Base-by-base conservation (phyloP, 1,140 invertebrate species). In the Drosophila ercepeae region DNA sequence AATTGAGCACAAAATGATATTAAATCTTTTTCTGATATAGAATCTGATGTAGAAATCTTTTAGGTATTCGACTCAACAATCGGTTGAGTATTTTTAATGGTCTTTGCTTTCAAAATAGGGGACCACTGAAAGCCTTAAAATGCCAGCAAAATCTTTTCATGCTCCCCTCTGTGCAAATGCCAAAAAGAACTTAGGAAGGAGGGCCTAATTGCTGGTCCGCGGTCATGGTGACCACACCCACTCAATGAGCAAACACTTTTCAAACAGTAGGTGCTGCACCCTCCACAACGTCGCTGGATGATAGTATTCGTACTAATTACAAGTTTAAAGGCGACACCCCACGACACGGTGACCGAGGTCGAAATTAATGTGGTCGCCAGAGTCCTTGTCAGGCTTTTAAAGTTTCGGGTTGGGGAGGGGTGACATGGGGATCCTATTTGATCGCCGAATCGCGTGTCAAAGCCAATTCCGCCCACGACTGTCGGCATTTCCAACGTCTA, bases 391-490 rank as follows among this genome's bases (percentile, higher is more conserved):
- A 16, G 45, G n/a, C 13, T n/a, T 72, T 61, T 45, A 41, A 41
- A 42, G 21, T 13, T 11, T n/a, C 2, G 8, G 1, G 13, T 14
- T 25, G 8, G 48, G n/a, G 18, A n/a, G 16, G 3, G 27, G 7
- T 6, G 23, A 13, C n/a, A n/a, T n/a, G 3, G 42, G 46, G 21
- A 32, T 34, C 2, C n/a, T 41, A 53, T 65, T 50, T 83, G 79
- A 84, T 81, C 19, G 67, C 67, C 54, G 25, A 64, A 86, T 84
- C 67, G 81, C 81, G 81, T 84, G 81, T 76, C 54, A 55, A 29
- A 46, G 53, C 25, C 76, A 73, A 61, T 79, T 79, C 71, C 72
- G 54, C 46, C 71, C 42, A 34, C 60, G 70, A 86, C 45, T 55
- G 23, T 16, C 25, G 54, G 42, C 16, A 61, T 48, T 64, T 61